Base-by-base conservation (phyloP, 2,888 invertebrate genomes). In the Lomographa bimaculata region DNA sequence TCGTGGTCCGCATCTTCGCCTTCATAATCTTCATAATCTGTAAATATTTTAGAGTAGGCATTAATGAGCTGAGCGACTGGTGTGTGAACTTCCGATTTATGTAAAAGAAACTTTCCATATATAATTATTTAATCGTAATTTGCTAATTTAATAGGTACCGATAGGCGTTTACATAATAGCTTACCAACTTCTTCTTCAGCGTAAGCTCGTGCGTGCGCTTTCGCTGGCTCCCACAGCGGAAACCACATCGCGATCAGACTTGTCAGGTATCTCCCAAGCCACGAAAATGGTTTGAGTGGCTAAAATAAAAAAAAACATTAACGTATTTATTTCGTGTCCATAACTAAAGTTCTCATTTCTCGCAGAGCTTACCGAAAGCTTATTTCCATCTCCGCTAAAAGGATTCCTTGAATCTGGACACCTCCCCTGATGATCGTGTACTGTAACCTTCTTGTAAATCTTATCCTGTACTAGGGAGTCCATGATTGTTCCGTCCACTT, bases 401-500 rank as follows among this genome's bases (percentile, higher is more conserved):
- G 92, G 92, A 58, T 92, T 93, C 33, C 91, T 90, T 20, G 92
- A 92, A 60, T 92, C 92, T 0, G 94, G 93, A 66, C 97, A 97
- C 20, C 95, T 91, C 0, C 96, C 97, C 77, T 97, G 97, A 69
- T 97, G 96, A 70, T 97, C 97, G 56, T 95, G 95, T 0, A 97
- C 94, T 0, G 94, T 92, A 1, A 97, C 93, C 71, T 96, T 95
- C 66, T 95, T 95, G 79, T 96, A 97, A 63, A 97, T 97, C 48
- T 95, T 92, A 67, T 96, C 96, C 70, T 97, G 96, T 0, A 97
- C 97, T 33, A 97, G 81, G 0, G 96, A 96, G 78, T 97, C 96
- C 96, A 97, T 97, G 46, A 97, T 96, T 6, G 97, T 97, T 8
- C 97, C 97, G 73, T 98, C 97, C 21, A 97, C 95, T 79, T 97